Conservation (phyloP, 2,888 invertebrate genomes). For the Macaria liturata region DNA sequence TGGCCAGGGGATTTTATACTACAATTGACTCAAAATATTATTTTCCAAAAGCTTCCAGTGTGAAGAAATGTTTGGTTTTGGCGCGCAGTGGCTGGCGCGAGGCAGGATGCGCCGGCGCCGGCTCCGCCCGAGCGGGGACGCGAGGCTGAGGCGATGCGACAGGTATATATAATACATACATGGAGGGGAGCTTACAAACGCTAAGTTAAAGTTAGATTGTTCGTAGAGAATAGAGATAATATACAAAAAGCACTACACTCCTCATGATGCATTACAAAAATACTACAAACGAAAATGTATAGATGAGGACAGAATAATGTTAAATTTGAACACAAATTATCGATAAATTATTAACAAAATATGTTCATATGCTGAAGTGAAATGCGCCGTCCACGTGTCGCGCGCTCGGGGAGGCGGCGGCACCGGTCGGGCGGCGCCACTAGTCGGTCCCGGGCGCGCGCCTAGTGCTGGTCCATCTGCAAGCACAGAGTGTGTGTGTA, state of each 20-base stretch:
- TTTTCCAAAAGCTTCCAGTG: no score
- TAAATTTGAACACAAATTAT: conserved; percentile 68
- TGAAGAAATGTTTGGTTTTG: no score
- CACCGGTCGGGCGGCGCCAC: conserved; percentile 45
- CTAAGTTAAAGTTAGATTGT: conserved; percentile 38
- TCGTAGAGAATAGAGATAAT: conserved; percentile 38
- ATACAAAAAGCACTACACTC: conserved; percentile 54
- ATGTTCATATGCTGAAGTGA: conserved; percentile 72
- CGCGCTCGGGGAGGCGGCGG: conserved; percentile 32
- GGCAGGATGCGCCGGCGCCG: no score
- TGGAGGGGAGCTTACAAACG: conserved; percentile 31
- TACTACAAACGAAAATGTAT: conserved; percentile 64
- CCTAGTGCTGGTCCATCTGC: conserved; percentile 80
- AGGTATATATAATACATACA: no score
- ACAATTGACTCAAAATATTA: no score
- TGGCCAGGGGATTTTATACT: no score
- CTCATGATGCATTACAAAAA: conserved; percentile 72
- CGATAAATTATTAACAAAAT: conserved; percentile 77
- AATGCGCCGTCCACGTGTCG: conserved; percentile 39
- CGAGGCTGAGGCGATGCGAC: no score
- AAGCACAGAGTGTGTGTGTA: conserved; percentile 15
- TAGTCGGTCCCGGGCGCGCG: conserved; percentile 32
- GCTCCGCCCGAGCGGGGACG: no score
- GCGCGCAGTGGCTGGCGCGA: no score
- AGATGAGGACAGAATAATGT: conserved; percentile 59